A percentile compares a stretch with the other conserved stretches of the same genome.
phyloP scores from a whole-genome alignment of 2,888 invertebrate genomes.

The Megaustenia siamemsis region DNA sequence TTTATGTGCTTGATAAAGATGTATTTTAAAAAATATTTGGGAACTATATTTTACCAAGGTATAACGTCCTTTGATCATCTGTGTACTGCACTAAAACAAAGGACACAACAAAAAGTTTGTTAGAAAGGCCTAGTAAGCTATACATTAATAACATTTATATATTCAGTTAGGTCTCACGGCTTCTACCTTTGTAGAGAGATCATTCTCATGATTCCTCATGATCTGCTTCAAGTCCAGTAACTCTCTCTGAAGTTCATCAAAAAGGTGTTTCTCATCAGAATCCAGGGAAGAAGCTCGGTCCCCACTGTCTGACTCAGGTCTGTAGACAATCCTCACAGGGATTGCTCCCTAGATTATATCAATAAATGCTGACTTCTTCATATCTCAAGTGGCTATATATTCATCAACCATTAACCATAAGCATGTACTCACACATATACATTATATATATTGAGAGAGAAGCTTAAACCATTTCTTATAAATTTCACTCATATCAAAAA shows the following conservation, averaged over 20 bases:
- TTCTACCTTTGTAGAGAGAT: conserved; percentile 66
- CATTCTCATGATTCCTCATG: conserved; percentile 70
- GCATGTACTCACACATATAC: no score
- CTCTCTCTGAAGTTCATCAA: conserved; percentile 78
- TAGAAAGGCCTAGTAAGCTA: background rate
- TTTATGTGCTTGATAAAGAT: no score
- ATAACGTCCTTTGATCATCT: no score
- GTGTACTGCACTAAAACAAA: no score
- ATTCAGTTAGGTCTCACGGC: background rate
- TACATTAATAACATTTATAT: background rate
- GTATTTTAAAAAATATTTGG: no score
- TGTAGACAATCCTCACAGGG: conserved; percentile 69
- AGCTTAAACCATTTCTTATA: no score
- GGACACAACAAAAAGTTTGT: no score
- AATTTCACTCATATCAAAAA: no score
- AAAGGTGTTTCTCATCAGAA: conserved; percentile 76
- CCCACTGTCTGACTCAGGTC: conserved; percentile 63
- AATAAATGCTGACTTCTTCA: background rate
- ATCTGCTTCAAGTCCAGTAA: conserved; percentile 71
- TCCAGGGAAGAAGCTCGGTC: conserved; percentile 72
- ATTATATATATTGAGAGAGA: no score
- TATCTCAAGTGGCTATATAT: no score
- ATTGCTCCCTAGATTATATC: conserved; percentile 61
- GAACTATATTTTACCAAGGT: no score
- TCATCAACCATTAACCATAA: no score